Evolutionary conservation across 2,113 vertebrate genomes (phyloP).

Genomic region (Ctenodactylus gundi): DNA sequence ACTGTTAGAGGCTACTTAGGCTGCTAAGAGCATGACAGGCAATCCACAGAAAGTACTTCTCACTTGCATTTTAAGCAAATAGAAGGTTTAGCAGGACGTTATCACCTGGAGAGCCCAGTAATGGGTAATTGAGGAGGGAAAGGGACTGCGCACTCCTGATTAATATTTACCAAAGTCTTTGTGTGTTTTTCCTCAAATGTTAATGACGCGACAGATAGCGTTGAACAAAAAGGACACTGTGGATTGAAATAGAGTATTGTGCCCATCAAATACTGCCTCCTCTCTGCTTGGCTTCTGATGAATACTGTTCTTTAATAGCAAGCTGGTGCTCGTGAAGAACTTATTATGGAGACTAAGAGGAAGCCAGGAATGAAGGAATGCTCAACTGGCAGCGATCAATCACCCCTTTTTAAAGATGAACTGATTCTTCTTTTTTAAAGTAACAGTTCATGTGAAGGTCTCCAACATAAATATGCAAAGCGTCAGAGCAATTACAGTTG

Average conservation of each 20-base stretch:
- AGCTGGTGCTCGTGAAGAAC: slow-evolving; percentile 90
- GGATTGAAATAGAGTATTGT: slow-evolving; percentile 90
- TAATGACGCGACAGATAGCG: slow-evolving; percentile 81
- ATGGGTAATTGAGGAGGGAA: slow-evolving; percentile 79
- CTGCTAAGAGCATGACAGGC: slow-evolving; percentile 42
- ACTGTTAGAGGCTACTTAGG: slow-evolving; percentile 60
- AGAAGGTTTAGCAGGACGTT: slow-evolving; percentile 74
- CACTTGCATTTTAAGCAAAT: slow-evolving; percentile 78
- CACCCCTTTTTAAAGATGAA: slow-evolving; percentile 88
- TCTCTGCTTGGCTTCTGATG: slow-evolving; percentile 93
- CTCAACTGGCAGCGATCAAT: slow-evolving; percentile 96
- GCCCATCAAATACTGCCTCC: slow-evolving; percentile 89
- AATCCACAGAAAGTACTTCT: slow-evolving; percentile 71
- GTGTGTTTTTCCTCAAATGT: slow-evolving; percentile 80
- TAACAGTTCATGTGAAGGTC: slow-evolving; percentile 84
- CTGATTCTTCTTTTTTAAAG: slow-evolving; percentile 84
- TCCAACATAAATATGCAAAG: slow-evolving; percentile 84
- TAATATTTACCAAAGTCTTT: slow-evolving; percentile 86
- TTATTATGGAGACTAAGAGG: slow-evolving; percentile 90
- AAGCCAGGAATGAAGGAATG: slow-evolving; percentile 90
- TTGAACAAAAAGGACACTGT: slow-evolving; percentile 95
- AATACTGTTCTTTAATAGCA: slow-evolving; percentile 94
- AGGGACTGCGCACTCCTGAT: slow-evolving; percentile 79
- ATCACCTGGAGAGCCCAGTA: slow-evolving; percentile 82
- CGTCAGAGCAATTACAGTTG: slow-evolving; percentile 76